Conservation (phyloP, 2,113 vertebrate species). For the Spheniscus mendiculus region DNA sequence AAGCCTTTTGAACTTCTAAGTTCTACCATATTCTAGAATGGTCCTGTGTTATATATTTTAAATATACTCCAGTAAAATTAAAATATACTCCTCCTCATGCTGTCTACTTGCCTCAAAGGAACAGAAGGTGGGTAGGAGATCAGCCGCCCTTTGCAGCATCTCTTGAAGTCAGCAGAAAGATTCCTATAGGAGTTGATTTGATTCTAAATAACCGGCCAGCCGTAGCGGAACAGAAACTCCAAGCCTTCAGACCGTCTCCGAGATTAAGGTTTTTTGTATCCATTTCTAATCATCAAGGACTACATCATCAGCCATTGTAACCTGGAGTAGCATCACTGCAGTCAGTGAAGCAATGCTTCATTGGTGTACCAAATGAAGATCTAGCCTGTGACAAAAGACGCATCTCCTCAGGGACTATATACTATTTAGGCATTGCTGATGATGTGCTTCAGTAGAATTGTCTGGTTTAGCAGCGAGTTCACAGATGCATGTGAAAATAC, state of each 20-base stretch:
- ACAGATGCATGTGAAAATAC: not conserved
- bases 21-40: not conserved
- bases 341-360: not conserved
- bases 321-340: not conserved
- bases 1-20: not conserved
- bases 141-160: not conserved
- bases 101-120: not conserved
- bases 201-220: not conserved
- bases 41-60: not conserved
- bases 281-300: not conserved
- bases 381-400: not conserved
- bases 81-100: not conserved
- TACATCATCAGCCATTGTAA: not conserved
- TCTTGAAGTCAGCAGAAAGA: not conserved
- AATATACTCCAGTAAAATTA: not conserved
- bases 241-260: not conserved
- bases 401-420: not conserved
- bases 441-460: not conserved
- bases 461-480: not conserved
- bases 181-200: not conserved
- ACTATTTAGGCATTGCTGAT: no score
- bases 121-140: not conserved
- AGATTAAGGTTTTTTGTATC: not conserved
- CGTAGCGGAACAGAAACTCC: not conserved
- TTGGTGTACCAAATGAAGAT: not conserved